Conservation (phyloP, 2,113 vertebrate genomes). For the Erpornis zantholeuca region DNA sequence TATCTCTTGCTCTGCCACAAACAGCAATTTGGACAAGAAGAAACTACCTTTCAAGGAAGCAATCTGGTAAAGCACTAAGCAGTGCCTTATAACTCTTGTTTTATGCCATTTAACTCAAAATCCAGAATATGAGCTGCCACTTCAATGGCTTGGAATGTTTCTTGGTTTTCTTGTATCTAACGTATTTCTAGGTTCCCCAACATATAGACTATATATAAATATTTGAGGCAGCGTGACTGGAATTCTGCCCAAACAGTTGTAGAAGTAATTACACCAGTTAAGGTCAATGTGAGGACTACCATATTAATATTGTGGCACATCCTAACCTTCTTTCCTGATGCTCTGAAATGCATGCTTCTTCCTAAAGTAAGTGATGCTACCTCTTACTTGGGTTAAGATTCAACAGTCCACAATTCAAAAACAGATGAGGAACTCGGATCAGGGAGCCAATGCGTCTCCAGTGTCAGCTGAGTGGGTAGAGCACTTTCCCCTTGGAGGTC, state of each 20-base stretch:
- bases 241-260: not conserved
- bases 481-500: not conserved
- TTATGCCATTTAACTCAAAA: not conserved
- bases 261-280: not conserved
- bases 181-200: fast-evolving
- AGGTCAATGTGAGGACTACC: not conserved
- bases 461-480: not conserved
- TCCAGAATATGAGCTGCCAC: not conserved
- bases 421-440: not conserved
- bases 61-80: not conserved
- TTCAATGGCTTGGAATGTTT: not conserved
- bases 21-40: not conserved
- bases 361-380: fast-evolving
- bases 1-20: not conserved
- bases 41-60: not conserved
- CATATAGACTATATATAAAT: not conserved
- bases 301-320: not conserved
- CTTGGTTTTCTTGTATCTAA: not conserved
- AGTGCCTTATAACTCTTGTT: not conserved
- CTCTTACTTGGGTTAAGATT: not conserved
- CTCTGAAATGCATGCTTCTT: not conserved
- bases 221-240: fast-evolving
- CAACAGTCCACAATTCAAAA: not conserved
- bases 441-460: not conserved
- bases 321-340: not conserved